Evolutionary conservation across 2,797 vertebrate species (phyloP).

Genomic region (Chelmon rostratus): DNA sequence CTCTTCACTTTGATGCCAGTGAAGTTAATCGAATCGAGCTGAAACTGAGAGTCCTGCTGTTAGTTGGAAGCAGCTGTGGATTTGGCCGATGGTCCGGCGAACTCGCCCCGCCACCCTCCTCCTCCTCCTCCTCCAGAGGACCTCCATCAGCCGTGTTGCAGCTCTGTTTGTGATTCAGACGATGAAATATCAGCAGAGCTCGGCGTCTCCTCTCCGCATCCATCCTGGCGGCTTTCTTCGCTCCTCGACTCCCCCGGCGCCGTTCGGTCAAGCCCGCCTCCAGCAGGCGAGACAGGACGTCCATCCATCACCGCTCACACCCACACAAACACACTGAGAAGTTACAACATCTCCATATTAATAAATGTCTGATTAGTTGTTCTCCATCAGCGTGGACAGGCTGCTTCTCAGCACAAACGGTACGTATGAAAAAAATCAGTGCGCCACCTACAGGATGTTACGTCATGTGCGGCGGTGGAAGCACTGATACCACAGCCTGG

Average conservation of each 20-base stretch:
- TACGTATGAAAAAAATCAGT: no score
- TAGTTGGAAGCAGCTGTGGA: conserved; percentile 78
- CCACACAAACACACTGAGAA: conserved; percentile 8
- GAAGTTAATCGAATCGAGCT: conserved; percentile 44
- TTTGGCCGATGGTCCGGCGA: conserved; percentile 12
- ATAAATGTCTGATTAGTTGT: not conserved
- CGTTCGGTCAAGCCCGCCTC: conserved; percentile 60
- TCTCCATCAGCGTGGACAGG: not conserved
- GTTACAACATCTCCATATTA: not conserved
- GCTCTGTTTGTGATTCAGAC: conserved; percentile 44
- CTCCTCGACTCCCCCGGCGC: conserved; percentile 46
- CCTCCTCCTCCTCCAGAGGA: not conserved
- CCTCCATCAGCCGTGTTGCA: conserved; percentile 66
- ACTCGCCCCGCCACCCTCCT: not conserved
- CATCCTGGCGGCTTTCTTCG: conserved; percentile 38
- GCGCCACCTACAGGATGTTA: not conserved
- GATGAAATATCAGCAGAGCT: conserved; percentile 56
- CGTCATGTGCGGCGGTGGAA: no score
- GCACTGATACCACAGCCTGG: no score
- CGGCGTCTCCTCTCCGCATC: conserved; percentile 29
- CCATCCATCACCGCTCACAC: conserved; percentile 52
- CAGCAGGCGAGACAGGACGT: conserved; percentile 51
- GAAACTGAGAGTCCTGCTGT: conserved; percentile 25
- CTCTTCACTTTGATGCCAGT: conserved; percentile 21
- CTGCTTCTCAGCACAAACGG: no score